Evolutionary conservation across 2,888 invertebrate species (phyloP), one percentile per base, ranked within the genome.

Genomic region (Hyles lineata): DNA sequence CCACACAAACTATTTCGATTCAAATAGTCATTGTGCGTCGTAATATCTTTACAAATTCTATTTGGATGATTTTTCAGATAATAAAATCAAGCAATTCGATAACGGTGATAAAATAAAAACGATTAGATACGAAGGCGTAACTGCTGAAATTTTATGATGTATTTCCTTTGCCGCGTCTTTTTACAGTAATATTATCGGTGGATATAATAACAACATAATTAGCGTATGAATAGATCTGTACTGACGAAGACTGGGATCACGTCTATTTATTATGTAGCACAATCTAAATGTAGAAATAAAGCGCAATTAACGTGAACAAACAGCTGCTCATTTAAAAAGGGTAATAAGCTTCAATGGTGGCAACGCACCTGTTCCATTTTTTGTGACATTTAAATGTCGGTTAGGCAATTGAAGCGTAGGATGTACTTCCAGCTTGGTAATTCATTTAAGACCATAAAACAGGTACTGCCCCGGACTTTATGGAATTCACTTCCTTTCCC

Each of bases 241-340:
- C 21, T 67, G 17, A 35, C 55, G 58, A 43, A 58, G 67, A 67
- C 35, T 63, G 32, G 29, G 23, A 11, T 32, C 9, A 43, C 32
- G 67, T 35, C 19, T 67, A 58, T 58, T 63, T 72, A 63, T 21
- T 72, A 74, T 61, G 72, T 74, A 75, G 72, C 72, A 70, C 75
- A 73, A 79, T 74, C 73, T 75, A 55, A 70, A 75, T 75, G 75
- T 78, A 80, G 78, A 80, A 83, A 82, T 82, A 79, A 82, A 81
- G 73, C 71, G 75, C 74, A 83, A 86, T 82, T 81, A 82, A 81
- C 78, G 71, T 77, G 76, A 79, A 76, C 77, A 81, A 84, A 79
- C 87, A 87, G 83, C 84, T 86, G 85, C 80, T 82, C 80, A 79
- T 80, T 84, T 79, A 78, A 55, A 80, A 84, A 82, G 80, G 80